A percentile compares a stretch with the other conserved stretches of the same genome.
phyloP scores from a whole-genome alignment of 2,888 invertebrate species.

The Nephrocerus scutellatus region DNA sequence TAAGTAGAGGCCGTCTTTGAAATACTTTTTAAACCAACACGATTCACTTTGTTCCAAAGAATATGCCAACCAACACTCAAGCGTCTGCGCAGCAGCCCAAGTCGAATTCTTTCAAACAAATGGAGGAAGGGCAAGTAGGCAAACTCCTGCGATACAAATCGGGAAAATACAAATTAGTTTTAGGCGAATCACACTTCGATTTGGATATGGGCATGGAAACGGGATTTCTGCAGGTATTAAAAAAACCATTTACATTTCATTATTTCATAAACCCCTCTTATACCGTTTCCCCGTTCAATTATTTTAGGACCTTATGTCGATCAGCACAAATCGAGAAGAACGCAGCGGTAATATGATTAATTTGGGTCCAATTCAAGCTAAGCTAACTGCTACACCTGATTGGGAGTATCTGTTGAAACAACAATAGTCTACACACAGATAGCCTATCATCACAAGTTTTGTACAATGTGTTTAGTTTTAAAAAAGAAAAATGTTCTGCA shows the following conservation, averaged over 20 bases:
- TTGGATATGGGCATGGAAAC: conserved; percentile 54
- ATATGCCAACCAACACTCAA: conserved; percentile 14
- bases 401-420: conserved; percentile 48
- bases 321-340: conserved; percentile 50
- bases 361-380: conserved; percentile 53
- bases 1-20: too few relatives aligned
- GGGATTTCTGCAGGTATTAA: conserved; percentile 50
- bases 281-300: background rate
- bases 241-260: background rate
- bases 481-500: too few relatives aligned
- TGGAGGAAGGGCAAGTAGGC: conserved; percentile 56
- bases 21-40: too few relatives aligned
- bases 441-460: too few relatives aligned
- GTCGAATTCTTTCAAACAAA: conserved; percentile 28
- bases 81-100: conserved; percentile 15
- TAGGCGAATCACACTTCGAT: conserved; percentile 55
- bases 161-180: conserved; percentile 51
- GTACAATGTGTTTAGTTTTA: too few relatives aligned
- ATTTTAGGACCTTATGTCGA: conserved; percentile 51
- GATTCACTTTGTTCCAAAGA: conserved; percentile 13
- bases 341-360: conserved; percentile 54
- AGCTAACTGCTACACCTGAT: conserved; percentile 54
- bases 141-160: conserved; percentile 54
- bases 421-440: conserved; percentile 20
- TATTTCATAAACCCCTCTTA: background rate